Percentiles rank a stretch among this genome's conserved stretches.
Conservation (phyloP, 2,113 vertebrate genomes). For the Pseudolaguvia tuberculata region DNA sequence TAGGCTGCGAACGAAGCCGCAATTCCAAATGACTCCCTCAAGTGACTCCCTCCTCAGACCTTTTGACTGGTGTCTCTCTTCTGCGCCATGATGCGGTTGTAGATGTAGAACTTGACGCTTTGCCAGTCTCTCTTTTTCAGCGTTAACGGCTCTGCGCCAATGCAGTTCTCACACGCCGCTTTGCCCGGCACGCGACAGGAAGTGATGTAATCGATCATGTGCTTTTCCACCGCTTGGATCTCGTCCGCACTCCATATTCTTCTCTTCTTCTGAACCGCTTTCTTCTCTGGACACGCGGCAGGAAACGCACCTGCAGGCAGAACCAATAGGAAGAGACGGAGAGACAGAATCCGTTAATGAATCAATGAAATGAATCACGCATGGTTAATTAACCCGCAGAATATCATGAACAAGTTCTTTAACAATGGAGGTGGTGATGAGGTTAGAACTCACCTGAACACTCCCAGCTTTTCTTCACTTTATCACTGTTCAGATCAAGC, state of each 20-base stretch:
- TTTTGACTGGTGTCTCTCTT: constrained; percentile 32
- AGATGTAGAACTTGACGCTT: constrained; percentile 43
- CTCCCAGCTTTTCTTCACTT: constrained; percentile 30
- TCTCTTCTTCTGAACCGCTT: constrained; percentile 18
- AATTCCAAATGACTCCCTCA: background rate
- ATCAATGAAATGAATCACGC: background rate
- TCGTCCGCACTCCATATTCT: constrained; percentile 27
- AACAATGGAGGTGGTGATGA: too few relatives aligned
- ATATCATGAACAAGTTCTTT: background rate
- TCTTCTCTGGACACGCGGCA: background rate
- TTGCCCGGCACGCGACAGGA: constrained; percentile 39
- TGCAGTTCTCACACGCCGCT: constrained; percentile 33
- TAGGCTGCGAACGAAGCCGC: background rate
- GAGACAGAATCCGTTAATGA: background rate
- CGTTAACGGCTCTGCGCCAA: constrained; percentile 28
- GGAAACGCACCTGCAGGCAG: constrained; percentile 10
- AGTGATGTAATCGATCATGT: constrained; percentile 41
- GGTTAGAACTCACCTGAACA: background rate
- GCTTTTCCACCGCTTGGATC: constrained; percentile 37
- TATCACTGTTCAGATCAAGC: constrained; percentile 22
- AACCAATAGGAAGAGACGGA: background rate
- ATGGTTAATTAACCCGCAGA: background rate
- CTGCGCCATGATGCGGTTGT: constrained; percentile 44
- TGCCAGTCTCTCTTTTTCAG: constrained; percentile 43
- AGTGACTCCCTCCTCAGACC: background rate